Conservation (phyloP, 2,797 vertebrate genomes). For the Myotis myotis region DNA sequence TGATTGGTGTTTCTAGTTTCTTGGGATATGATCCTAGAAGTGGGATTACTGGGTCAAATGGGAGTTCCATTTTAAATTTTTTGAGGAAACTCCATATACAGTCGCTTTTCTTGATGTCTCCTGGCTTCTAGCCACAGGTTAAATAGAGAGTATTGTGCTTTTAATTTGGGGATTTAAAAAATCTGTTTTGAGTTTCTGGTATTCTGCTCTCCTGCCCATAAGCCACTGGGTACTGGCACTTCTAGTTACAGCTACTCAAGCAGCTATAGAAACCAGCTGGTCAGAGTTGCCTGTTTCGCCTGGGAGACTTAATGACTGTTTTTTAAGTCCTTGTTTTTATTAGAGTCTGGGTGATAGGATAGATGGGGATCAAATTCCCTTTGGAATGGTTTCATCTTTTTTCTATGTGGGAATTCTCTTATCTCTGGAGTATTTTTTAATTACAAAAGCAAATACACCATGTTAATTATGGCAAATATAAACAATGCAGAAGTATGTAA, state of each 20-base stretch:
- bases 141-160: background rate
- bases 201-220: background rate
- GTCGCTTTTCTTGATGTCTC: background rate
- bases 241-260: background rate
- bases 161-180: background rate
- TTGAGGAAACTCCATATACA: too few relatives aligned
- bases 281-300: background rate
- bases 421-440: background rate
- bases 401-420: background rate
- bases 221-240: background rate
- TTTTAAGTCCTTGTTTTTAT: constrained; percentile 42
- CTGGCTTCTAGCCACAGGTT: background rate
- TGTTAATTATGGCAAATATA: background rate
- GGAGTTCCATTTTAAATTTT: too few relatives aligned
- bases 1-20: too few relatives aligned
- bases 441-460: background rate
- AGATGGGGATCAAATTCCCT: background rate
- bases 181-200: background rate
- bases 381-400: background rate
- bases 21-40: too few relatives aligned
- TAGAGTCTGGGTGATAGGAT: background rate
- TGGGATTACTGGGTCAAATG: too few relatives aligned
- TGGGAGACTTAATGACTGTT: background rate
- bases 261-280: background rate
- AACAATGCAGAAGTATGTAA: background rate